Evolutionary conservation across 2,888 invertebrate genomes (phyloP).

Genomic region (Molorchus minor): DNA sequence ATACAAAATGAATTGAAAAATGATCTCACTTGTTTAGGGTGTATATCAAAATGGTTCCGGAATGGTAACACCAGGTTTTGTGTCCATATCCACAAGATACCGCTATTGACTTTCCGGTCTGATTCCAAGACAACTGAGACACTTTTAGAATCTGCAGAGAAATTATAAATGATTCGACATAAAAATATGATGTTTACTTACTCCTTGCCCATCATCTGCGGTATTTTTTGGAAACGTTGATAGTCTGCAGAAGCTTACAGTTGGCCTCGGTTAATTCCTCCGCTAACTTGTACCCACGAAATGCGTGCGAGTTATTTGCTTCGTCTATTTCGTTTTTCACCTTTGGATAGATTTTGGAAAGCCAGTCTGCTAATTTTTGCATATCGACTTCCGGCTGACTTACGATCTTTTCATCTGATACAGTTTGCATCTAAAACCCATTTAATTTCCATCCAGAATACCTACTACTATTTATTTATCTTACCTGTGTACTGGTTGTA

Average conservation of each 20-base stretch:
- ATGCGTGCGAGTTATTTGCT: constrained; percentile 54
- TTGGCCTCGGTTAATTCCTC: constrained; percentile 44
- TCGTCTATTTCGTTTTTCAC: constrained; percentile 63
- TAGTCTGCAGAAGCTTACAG: constrained; percentile 53
- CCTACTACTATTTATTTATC: not conserved
- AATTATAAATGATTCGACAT: no score
- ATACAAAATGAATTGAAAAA: constrained; percentile 9
- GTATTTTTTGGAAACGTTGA: constrained; percentile 47
- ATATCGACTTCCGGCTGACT: constrained; percentile 57
- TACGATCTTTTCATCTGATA: constrained; percentile 36
- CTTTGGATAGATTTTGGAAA: constrained; percentile 63
- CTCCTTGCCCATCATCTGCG: no score
- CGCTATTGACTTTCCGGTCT: constrained; percentile 58
- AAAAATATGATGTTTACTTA: no score
- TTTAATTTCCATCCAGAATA: not conserved
- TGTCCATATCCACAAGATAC: constrained; percentile 56
- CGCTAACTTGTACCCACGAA: constrained; percentile 50
- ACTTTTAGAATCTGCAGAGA: constrained; percentile 36
- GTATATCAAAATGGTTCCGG: constrained; percentile 55
- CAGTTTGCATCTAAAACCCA: constrained; percentile 61
- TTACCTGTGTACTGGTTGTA: constrained; percentile 51
- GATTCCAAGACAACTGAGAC: constrained; percentile 59
- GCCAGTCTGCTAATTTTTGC: constrained; percentile 62
- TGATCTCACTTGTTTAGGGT: constrained; percentile 52
- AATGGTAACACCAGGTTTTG: constrained; percentile 61